Evolutionary conservation across 2,797 vertebrate genomes (phyloP).

Genomic region (Acanthornis magna): DNA sequence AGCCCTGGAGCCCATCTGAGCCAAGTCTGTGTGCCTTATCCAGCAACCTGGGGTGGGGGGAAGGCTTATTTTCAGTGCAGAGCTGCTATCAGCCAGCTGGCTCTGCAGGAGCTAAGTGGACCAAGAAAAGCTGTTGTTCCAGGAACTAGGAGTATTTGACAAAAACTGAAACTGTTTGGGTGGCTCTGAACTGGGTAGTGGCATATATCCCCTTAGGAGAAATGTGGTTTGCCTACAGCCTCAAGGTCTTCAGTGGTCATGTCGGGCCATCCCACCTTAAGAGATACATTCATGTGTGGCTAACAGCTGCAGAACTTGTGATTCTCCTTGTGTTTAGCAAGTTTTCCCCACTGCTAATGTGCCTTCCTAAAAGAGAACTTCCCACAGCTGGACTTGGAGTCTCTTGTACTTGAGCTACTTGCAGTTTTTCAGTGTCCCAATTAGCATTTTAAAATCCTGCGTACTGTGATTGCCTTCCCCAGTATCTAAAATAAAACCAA

Average conservation of each 20-base stretch:
- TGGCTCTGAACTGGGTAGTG: too few relatives aligned
- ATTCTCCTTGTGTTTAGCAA: neutral
- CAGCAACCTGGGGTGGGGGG: accelerated
- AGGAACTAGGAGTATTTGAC: accelerated
- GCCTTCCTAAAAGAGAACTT: neutral
- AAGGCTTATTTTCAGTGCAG: neutral
- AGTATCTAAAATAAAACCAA: neutral
- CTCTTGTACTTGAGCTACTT: neutral
- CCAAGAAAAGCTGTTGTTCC: accelerated
- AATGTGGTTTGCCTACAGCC: neutral
- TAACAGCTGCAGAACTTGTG: neutral
- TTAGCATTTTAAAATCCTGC: neutral
- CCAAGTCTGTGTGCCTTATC: accelerated
- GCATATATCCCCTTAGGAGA: accelerated
- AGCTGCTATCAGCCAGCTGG: accelerated
- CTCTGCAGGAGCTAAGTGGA: neutral
- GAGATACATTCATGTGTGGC: accelerated
- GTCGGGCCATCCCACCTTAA: neutral
- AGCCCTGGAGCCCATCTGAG: accelerated
- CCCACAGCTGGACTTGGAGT: neutral
- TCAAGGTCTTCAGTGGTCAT: neutral
- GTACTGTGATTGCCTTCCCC: too few relatives aligned
- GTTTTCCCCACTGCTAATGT: neutral
- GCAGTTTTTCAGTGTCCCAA: neutral
- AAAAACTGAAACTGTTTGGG: neutral